Conservation (phyloP, 2,797 vertebrate species). For the Ibycter americanus region DNA sequence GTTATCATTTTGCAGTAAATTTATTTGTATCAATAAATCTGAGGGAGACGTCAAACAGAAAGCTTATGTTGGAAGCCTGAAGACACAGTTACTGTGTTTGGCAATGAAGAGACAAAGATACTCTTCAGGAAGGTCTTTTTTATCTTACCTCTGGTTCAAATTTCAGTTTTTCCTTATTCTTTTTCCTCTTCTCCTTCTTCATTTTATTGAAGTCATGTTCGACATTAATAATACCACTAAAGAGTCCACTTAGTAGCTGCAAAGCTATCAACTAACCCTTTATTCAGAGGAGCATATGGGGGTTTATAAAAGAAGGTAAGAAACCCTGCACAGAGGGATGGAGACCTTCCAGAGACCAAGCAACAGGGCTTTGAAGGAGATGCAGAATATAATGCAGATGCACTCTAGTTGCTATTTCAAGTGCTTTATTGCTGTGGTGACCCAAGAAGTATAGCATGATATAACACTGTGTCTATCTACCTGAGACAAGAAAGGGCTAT, state of each 20-base stretch:
- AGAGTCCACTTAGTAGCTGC: background rate
- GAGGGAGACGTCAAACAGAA: conserved; percentile 25
- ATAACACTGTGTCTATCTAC: background rate
- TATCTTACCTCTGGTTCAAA: background rate
- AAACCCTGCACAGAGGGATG: background rate
- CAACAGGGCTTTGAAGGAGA: background rate
- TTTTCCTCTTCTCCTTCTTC: background rate
- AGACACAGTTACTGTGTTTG: background rate
- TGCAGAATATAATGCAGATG: background rate
- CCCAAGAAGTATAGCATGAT: background rate
- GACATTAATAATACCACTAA: background rate
- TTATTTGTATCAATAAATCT: background rate
- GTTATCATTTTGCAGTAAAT: background rate
- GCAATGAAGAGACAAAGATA: background rate
- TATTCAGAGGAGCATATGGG: background rate
- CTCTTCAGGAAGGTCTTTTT: conserved; percentile 1
- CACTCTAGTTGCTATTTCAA: background rate
- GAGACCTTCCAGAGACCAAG: background rate
- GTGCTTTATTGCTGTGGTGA: background rate
- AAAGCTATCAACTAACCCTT: background rate
- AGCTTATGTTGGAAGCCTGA: background rate
- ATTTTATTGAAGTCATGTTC: background rate
- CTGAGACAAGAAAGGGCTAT: background rate
- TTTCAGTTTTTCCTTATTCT: background rate
- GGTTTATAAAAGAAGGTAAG: background rate